These are phyloP conservation scores for Colletes gigas DNA, from an alignment of 1,140 invertebrate species.

Conservation along the genomic window DNA sequence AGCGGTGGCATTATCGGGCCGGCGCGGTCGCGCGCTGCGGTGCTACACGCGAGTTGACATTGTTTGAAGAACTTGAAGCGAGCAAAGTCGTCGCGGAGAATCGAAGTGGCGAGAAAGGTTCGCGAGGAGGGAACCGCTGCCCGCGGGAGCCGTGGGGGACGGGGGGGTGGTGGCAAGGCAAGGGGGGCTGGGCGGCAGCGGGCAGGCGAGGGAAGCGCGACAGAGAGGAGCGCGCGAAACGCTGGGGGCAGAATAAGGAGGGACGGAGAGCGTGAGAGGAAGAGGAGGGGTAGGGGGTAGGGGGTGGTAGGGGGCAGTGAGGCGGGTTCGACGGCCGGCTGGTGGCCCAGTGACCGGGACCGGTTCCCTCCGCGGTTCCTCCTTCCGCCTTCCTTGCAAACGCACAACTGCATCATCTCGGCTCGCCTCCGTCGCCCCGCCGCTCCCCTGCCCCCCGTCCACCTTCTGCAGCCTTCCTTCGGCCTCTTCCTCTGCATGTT, in stretches of 20 bases:
- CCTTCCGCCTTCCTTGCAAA: constrained; percentile 81
- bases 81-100: constrained; percentile 49
- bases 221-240: constrained; percentile 12
- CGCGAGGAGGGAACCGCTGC: constrained; percentile 48
- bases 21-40: not conserved
- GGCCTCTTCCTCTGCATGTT: constrained; percentile 40
- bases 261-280: constrained; percentile 11
- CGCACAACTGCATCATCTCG: constrained; percentile 80
- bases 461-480: constrained; percentile 39
- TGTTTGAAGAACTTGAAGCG: constrained; percentile 72
- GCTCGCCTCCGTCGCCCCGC: constrained; percentile 61
- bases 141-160: not conserved
- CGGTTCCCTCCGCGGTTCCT: constrained; percentile 81
- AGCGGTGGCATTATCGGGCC: constrained; percentile 64
- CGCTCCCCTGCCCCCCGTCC: constrained; percentile 37
- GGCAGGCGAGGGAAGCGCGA: constrained; percentile 46
- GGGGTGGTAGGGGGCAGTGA: constrained; percentile 71
- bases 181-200: not conserved
- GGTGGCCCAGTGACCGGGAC: constrained; percentile 81
- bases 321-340: constrained; percentile 80
- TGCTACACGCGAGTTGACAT: constrained; percentile 67
- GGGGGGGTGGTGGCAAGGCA: not conserved
- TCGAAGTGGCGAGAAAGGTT: constrained; percentile 64
- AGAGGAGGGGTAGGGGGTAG: constrained; percentile 49
- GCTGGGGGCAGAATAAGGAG: not conserved